These are phyloP conservation scores for Microctenopoma stevenorrisi DNA, from an alignment of 2,797 vertebrate species.

Conservation along the genomic window DNA sequence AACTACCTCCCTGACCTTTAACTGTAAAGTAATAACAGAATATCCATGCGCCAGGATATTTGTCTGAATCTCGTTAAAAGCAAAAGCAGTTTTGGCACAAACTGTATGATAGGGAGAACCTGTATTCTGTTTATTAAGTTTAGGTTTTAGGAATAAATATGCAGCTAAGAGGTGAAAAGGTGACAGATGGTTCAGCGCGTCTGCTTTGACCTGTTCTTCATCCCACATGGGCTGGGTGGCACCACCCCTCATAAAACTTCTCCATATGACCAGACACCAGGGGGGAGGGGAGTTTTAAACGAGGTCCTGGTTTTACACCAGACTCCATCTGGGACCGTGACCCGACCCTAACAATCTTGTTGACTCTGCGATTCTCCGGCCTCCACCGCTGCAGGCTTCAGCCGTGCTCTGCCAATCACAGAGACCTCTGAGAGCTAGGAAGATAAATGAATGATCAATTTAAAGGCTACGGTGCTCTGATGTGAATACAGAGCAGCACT, in stretches of 20 bases:
- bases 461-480: not conserved
- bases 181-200: slow-evolving; percentile 51
- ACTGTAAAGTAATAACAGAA: slow-evolving; percentile 51
- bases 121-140: not conserved
- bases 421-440: slow-evolving; percentile 9
- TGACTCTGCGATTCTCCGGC: slow-evolving; percentile 49
- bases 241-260: slow-evolving; percentile 60
- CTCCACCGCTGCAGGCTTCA: slow-evolving; percentile 28
- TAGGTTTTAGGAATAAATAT: not conserved
- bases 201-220: slow-evolving; percentile 65
- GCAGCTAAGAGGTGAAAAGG: slow-evolving; percentile 26
- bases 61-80: slow-evolving; percentile 12
- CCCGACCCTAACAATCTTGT: slow-evolving; percentile 53
- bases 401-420: slow-evolving; percentile 48
- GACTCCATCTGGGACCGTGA: slow-evolving; percentile 36
- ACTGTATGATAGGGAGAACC: slow-evolving; percentile 34
- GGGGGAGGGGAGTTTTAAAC: slow-evolving; percentile 18
- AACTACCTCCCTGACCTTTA: slow-evolving; percentile 23
- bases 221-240: slow-evolving; percentile 73
- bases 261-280: slow-evolving; percentile 45
- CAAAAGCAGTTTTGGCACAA: not conserved
- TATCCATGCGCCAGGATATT: slow-evolving; percentile 35
- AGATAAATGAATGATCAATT: slow-evolving; percentile 62
- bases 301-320: slow-evolving; percentile 34
- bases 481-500: slow-evolving; percentile 62